Base-by-base conservation (phyloP, 30 jellyfish, hydroid and myxozoan genomes). In the Rhopilema esculentum region DNA sequence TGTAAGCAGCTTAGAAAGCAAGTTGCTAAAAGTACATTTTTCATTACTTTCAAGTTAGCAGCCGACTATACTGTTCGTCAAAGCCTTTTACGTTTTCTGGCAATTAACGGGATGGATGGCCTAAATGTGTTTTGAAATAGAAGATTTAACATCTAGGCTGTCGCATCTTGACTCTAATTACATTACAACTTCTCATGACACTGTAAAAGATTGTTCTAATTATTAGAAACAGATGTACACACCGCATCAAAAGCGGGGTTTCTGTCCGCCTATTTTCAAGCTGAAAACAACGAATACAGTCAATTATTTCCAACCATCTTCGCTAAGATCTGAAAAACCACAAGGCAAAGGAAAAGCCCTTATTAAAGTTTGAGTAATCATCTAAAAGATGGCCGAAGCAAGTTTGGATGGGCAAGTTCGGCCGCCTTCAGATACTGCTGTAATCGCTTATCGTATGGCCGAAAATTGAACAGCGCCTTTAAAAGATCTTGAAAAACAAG, bases 241-340 rank as follows among this genome's bases (percentile, higher is more conserved):
- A 84, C 92, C 92, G 92, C 92, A 70, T 84, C 87, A 84, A 84
- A 84, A 85, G 87, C 80, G 92, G 62, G 53, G 0, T 27, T 30
- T 51, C 72, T 53, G 77, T 82, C 75, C 40, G 65, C 91, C 62
- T 82, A 84, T 65, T 69, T 16, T 51, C 80, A 24, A 52, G 79
- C 80, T 77, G 83, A 84, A 82, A 84, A 70, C 85, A 84, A 20
- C 82, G 80, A 26, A 52, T 48, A 48, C 72, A 70, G 31, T 71
- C 77, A 61, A 72, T 72, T 84, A 71, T 32, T 71, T 25, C 87
- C 92, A 84, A 84, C 52, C 92, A 77, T 23, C 49, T 73, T 85
- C 94, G 94, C 94, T 74, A 80, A 85, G 88, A 85, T 85, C 94
- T 85, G 94, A 85, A 66, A 73, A 67, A 85, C 94, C 94, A 85